These are phyloP conservation scores for Casuarius casuarius DNA, from an alignment of 2,113 vertebrate species.

Conservation along the genomic window DNA sequence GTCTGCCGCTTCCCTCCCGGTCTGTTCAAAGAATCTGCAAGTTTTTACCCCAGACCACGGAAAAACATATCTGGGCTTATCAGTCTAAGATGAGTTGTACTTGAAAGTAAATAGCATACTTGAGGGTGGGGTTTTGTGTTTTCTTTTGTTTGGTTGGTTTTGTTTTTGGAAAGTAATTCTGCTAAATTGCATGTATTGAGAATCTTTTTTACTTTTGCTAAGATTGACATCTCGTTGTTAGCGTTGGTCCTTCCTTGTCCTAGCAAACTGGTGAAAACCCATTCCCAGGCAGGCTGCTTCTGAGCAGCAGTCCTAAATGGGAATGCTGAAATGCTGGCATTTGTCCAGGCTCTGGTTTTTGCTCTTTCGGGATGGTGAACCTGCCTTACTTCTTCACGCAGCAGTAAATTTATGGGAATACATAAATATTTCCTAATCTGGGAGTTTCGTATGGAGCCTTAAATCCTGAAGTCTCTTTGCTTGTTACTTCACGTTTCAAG, in stretches of 20 bases:
- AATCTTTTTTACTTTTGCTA: not conserved
- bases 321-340: not conserved
- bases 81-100: not conserved
- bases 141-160: not conserved
- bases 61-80: not conserved
- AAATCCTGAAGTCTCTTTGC: constrained; percentile 22
- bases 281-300: not conserved
- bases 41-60: not conserved
- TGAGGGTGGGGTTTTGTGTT: not conserved
- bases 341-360: constrained; percentile 27
- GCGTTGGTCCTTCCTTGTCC: not conserved
- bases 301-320: constrained; percentile 28
- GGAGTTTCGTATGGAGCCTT: not conserved
- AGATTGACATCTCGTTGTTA: not conserved
- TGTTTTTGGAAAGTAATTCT: not conserved
- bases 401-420: constrained; percentile 6
- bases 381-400: not conserved
- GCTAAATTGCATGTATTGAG: not conserved
- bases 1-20: not conserved
- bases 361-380: not conserved
- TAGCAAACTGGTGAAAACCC: constrained; percentile 37
- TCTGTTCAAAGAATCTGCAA: not conserved
- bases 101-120: not conserved
- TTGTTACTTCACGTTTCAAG: not conserved
- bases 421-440: constrained; percentile 56